phyloP scores from a whole-genome alignment of 1,140 invertebrate genomes.

The Drosophila tristis region DNA sequence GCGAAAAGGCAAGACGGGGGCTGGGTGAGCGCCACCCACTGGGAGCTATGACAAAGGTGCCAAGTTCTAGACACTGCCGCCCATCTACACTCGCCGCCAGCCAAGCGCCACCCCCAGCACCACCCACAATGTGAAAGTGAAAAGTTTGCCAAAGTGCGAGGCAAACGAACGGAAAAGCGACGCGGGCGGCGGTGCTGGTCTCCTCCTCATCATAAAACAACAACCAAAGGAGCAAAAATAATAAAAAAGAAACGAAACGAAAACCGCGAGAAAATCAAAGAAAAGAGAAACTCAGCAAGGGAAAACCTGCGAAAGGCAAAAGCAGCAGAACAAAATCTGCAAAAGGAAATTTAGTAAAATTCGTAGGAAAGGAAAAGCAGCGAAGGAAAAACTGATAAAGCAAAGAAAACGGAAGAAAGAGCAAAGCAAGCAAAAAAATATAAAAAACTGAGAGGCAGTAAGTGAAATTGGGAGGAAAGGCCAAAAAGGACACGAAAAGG shows the following conservation, averaged over 20 bases:
- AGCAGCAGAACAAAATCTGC: slow-evolving; percentile 12
- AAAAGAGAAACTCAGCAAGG: not conserved
- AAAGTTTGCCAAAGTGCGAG: slow-evolving; percentile 80
- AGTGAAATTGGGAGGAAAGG: no score
- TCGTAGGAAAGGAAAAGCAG: not conserved
- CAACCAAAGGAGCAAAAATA: slow-evolving; percentile 12
- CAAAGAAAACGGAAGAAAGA: no score
- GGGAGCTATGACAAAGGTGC: slow-evolving; percentile 65
- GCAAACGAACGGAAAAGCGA: slow-evolving; percentile 16
- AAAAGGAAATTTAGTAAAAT: not conserved
- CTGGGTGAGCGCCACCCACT: not conserved
- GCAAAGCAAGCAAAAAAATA: no score
- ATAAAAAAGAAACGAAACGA: slow-evolving; percentile 11
- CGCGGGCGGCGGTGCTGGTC: not conserved
- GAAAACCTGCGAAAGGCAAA: slow-evolving; percentile 7
- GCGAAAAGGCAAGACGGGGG: no score
- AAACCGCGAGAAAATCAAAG: not conserved
- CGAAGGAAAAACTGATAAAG: not conserved
- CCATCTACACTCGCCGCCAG: not conserved
- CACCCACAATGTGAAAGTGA: slow-evolving; percentile 65
- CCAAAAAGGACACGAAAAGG: no score
- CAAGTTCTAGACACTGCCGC: slow-evolving; percentile 52
- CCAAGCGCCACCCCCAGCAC: not conserved
- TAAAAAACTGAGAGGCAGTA: no score
- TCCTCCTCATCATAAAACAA: slow-evolving; percentile 31